Conservation (phyloP, 2,113 vertebrate genomes). For the Scolopax mira region DNA sequence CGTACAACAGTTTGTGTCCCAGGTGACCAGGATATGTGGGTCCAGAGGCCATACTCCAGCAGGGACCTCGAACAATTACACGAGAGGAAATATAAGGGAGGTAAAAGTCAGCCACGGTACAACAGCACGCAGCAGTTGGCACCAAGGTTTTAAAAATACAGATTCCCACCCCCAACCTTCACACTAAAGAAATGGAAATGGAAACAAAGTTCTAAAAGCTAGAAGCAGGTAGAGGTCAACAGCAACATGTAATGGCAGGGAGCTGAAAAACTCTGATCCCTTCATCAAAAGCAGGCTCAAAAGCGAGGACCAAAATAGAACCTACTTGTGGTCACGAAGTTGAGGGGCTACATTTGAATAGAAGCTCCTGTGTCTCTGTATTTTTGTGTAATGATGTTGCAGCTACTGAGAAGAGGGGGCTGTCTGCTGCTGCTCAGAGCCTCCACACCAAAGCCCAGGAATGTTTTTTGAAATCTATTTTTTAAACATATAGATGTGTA, state of each 20-base stretch:
- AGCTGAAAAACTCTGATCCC: constrained; percentile 62
- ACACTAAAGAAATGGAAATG: constrained; percentile 51
- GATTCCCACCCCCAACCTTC: constrained; percentile 1
- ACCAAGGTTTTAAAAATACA: constrained; percentile 45
- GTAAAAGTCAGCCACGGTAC: not conserved
- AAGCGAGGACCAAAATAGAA: constrained; percentile 55
- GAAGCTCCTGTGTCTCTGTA: not conserved
- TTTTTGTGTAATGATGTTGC: constrained; percentile 25
- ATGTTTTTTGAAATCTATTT: not conserved
- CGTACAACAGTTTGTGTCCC: not conserved
- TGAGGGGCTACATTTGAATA: constrained; percentile 48
- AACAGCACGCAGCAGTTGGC: constrained; percentile 32
- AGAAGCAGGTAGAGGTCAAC: constrained; percentile 52
- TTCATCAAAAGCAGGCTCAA: constrained; percentile 54
- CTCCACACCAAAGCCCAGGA: not conserved
- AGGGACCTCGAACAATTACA: not conserved
- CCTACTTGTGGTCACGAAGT: constrained; percentile 7
- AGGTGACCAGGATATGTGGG: not conserved
- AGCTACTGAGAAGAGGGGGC: not conserved
- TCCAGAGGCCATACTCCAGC: not conserved
- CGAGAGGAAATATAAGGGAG: not conserved
- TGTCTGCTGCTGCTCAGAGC: not conserved
- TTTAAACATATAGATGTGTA: not conserved
- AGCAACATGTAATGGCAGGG: constrained; percentile 54
- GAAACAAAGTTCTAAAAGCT: constrained; percentile 61